Conservation (phyloP, 2,888 invertebrate species). For the Tipula confusa region DNA sequence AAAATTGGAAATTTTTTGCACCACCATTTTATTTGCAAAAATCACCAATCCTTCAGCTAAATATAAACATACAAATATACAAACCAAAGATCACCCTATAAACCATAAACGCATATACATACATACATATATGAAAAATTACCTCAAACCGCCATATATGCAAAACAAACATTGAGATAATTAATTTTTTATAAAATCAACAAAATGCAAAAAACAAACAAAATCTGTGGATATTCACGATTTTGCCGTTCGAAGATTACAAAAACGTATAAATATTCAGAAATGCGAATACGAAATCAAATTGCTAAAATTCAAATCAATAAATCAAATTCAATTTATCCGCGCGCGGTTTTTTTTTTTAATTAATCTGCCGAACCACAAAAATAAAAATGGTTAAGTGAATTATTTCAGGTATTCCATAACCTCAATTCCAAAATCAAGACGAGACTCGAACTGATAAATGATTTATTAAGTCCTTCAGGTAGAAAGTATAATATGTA, state of each 20-base stretch:
- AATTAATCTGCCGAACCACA: neutral
- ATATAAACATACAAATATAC: too few relatives aligned
- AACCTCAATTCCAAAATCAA: neutral
- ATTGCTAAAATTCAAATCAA: neutral
- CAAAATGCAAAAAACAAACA: neutral
- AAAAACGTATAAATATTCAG: neutral
- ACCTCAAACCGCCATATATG: neutral
- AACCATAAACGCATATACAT: too few relatives aligned
- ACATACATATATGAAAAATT: neutral
- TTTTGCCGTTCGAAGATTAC: neutral
- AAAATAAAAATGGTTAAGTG: slow-evolving; percentile 10
- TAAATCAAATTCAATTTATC: slow-evolving; percentile 9
- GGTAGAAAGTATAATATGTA: slow-evolving; percentile 25
- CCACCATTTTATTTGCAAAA: too few relatives aligned
- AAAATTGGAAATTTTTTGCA: too few relatives aligned
- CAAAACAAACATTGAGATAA: slow-evolving; percentile 25
- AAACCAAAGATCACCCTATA: neutral
- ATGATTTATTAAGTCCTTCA: neutral
- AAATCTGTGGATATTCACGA: neutral
- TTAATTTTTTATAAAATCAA: neutral
- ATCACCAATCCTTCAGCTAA: too few relatives aligned
- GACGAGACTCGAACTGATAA: neutral
- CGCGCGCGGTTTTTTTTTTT: neutral
- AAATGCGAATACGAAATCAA: neutral
- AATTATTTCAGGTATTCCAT: slow-evolving; percentile 14